Evolutionary conservation across 2,797 vertebrate genomes (phyloP).

Genomic region (Anguilla pacifica): DNA sequence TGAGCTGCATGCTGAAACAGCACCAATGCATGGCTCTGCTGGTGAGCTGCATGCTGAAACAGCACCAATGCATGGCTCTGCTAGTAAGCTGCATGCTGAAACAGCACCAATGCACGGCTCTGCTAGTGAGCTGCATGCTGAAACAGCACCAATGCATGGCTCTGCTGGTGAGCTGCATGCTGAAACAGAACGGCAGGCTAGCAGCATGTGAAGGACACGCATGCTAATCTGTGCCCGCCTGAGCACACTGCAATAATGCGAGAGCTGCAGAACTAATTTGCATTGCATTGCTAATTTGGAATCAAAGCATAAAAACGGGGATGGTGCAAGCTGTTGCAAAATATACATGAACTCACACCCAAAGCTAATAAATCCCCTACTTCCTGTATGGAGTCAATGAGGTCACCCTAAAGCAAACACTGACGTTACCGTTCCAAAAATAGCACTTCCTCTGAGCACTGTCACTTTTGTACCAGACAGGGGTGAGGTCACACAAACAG

Average conservation of each 20-base stretch:
- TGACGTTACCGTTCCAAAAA: not conserved
- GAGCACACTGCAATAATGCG: not conserved
- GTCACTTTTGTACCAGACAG: not conserved
- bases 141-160: no score
- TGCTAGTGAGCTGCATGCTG: no score
- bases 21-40: no score
- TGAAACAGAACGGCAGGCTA: not conserved
- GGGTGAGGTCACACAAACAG: conserved; percentile 1
- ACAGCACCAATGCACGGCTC: not conserved
- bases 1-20: no score
- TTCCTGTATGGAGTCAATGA: not conserved
- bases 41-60: no score
- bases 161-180: not conserved
- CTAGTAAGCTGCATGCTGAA: no score
- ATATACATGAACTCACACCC: not conserved
- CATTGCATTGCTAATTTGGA: not conserved
- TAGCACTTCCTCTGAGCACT: not conserved
- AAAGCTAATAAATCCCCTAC: not conserved
- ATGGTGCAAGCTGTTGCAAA: not conserved
- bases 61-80: no score
- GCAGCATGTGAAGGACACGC: not conserved
- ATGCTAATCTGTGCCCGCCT: not conserved
- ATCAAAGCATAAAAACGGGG: not conserved
- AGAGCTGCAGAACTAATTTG: no score
- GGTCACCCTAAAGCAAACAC: not conserved